Evolutionary conservation across 2,113 vertebrate genomes (phyloP).

Genomic region (Galemys pyrenaicus): DNA sequence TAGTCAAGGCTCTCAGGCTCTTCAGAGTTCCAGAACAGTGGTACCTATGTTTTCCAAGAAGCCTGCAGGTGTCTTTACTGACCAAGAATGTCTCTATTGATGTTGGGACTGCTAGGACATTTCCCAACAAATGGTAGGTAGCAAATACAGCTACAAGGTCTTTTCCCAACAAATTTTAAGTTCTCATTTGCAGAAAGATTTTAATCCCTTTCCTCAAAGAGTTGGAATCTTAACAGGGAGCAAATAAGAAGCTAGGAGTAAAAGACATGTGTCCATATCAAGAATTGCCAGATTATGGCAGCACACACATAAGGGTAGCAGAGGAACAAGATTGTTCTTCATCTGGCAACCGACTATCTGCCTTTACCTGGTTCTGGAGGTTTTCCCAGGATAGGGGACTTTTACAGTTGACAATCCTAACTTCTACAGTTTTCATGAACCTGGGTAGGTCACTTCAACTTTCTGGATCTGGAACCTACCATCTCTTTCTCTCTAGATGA

Average conservation of each 20-base stretch:
- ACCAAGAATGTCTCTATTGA: background rate
- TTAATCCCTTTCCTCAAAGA: background rate
- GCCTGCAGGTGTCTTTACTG: background rate
- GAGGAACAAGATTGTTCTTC: background rate
- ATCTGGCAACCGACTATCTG: fast-evolving
- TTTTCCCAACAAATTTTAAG: no score
- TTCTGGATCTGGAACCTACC: background rate
- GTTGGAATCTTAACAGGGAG: background rate
- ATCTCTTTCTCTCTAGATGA: background rate
- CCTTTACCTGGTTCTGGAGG: background rate
- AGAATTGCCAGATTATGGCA: background rate
- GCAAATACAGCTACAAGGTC: background rate
- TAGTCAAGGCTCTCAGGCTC: background rate
- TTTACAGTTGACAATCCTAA: background rate
- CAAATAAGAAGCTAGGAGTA: background rate
- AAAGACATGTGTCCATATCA: background rate
- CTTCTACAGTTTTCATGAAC: background rate
- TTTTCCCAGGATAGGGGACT: background rate
- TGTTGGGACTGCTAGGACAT: background rate
- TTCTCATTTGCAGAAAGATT: background rate
- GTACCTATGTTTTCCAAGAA: background rate
- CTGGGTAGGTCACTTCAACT: background rate
- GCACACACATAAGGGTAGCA: background rate
- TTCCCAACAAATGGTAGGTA: background rate
- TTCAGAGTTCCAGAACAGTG: background rate